These are phyloP conservation scores for Anoplolepis gracilipes DNA, from an alignment of 1,140 invertebrate species.

Conservation along the genomic window DNA sequence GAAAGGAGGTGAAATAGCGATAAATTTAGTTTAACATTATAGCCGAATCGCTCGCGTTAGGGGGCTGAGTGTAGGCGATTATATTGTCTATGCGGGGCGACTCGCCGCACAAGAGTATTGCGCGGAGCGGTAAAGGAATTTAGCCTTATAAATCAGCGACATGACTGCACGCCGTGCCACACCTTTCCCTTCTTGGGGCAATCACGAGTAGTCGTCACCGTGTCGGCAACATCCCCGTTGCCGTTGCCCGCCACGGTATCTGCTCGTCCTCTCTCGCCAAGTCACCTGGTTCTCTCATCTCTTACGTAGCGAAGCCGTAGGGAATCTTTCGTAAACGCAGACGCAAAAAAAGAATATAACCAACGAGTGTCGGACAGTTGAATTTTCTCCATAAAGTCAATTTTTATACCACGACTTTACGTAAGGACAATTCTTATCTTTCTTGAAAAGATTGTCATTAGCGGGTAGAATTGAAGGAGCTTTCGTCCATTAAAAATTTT, in stretches of 20 bases:
- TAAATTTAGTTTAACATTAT: conserved; percentile 74
- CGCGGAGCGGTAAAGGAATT: conserved; percentile 81
- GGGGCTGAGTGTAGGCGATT: conserved; percentile 71
- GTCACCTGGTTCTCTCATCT: conserved; percentile 26
- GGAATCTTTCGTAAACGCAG: conserved; percentile 54
- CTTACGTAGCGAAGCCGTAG: conserved; percentile 51
- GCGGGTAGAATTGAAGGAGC: no score
- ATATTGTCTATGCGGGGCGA: conserved; percentile 65
- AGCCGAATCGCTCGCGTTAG: conserved; percentile 72
- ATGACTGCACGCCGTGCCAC: conserved; percentile 84
- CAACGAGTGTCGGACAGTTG: background rate
- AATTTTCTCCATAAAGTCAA: background rate
- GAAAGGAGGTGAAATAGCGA: conserved; percentile 60
- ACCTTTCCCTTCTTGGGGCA: conserved; percentile 85
- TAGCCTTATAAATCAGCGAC: conserved; percentile 86
- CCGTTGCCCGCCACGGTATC: conserved; percentile 5
- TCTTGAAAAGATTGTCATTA: no score
- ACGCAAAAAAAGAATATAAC: background rate
- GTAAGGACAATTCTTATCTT: no score
- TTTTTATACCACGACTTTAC: no score
- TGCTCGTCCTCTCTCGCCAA: conserved; percentile 41
- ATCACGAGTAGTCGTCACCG: conserved; percentile 74
- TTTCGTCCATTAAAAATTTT: no score
- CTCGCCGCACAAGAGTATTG: conserved; percentile 62
- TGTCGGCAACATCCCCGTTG: conserved; percentile 73